These are phyloP conservation scores for Pantherophis vulpinus DNA, from an alignment of 2,797 vertebrate genomes.

Conservation along the genomic window DNA sequence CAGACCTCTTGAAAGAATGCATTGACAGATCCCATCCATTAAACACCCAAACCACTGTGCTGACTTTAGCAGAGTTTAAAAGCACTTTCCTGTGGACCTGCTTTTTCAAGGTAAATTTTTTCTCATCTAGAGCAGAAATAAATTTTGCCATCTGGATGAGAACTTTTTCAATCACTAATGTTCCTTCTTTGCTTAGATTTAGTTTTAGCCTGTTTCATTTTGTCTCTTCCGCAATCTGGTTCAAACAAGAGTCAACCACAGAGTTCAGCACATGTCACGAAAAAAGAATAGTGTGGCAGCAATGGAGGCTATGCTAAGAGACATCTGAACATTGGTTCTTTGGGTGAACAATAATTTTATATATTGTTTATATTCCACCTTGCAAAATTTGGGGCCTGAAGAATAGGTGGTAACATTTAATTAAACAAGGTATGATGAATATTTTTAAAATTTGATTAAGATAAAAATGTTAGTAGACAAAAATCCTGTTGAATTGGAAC, in stretches of 20 bases:
- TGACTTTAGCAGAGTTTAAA: neutral
- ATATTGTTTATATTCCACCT: neutral
- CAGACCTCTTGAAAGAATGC: neutral
- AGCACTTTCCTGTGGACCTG: neutral
- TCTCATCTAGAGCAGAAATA: neutral
- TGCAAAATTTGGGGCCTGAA: neutral
- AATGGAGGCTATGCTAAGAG: neutral
- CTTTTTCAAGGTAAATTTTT: neutral
- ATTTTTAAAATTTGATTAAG: neutral
- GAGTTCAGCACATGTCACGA: neutral
- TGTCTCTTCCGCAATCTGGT: neutral
- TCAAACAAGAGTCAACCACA: neutral
- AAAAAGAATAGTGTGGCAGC: neutral
- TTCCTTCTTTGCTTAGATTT: neutral
- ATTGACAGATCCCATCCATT: neutral
- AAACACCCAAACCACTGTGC: neutral
- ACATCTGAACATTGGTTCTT: neutral
- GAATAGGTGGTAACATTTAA: neutral
- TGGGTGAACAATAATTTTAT: neutral
- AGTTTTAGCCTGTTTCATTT: neutral
- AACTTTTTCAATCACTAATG: neutral
- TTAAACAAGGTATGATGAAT: neutral
- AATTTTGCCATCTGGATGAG: neutral
- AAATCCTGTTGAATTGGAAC: slow-evolving; percentile 21
- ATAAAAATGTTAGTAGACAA: slow-evolving; percentile 14